Evolutionary conservation across 2,888 invertebrate genomes (phyloP), one percentile per base, ranked within the genome.

Genomic region (Dasysyrphus tricinctus): DNA sequence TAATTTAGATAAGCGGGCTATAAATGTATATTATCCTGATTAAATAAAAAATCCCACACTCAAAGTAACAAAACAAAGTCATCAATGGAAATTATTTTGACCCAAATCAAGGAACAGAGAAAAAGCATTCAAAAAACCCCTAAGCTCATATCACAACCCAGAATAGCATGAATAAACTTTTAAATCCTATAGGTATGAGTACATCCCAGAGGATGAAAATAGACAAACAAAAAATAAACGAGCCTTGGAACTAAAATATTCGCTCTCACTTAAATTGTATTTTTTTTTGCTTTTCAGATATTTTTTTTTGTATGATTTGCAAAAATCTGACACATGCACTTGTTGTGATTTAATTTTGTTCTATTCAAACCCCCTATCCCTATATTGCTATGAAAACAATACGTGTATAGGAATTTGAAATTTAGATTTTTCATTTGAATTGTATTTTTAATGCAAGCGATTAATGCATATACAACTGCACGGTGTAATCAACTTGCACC

Each of bases 31-130:
- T 44, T 42, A 59, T 73, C 39, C 19, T 32, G 74, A 69, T 79
- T 51, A 54, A 9, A 19, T 69, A 56, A 47, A 63, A 74, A 61
- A 39, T 61, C 77, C 16, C 9, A 49, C 7, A 81, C 69, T 81
- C 63, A 57, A 65, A 74, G 47, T 70, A 74, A 78, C 77, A 81
- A 77, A 81, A 24, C 70, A 81, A 69, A 74, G 24, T 73, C 77
- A 81, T 86, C 70, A 69, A 78, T 86, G 80, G 73, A 80, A 80
- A 80, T 85, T 80, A 85, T 78, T 73, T 74, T 24, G 74, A 81
- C 85, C 85, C 81, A 86, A 81, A 75, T 86, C 78, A 70, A 42
- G 47, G 47, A 65, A 37, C 59, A 44, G 0, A 14, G 6, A 14
- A 49, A 47, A 47, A 65, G 0, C 6, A 16, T 32, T 34, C 32